A percentile compares a stretch with the other conserved stretches of the same genome.
Conservation (phyloP, 2,888 invertebrate species). For the Apeira syringaria region DNA sequence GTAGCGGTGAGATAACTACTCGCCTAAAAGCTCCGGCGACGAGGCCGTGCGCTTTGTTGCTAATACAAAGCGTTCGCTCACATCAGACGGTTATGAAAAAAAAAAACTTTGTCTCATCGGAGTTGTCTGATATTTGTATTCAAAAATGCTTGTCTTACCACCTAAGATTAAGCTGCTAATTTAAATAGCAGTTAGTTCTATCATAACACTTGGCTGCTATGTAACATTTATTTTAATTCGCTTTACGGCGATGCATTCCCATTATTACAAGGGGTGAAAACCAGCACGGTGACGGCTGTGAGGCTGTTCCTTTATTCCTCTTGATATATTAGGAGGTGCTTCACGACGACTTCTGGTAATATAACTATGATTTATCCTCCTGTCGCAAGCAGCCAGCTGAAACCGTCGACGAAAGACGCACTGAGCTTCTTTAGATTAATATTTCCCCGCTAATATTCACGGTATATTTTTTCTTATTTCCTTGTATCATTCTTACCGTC, state of each 20-base stretch:
- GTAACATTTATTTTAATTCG: constrained; percentile 52
- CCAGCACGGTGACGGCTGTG: constrained; percentile 37
- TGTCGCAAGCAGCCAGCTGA: constrained; percentile 55
- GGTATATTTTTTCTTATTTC: constrained; percentile 52
- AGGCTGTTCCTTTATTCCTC: constrained; percentile 54
- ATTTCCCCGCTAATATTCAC: constrained; percentile 50
- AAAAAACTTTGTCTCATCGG: constrained; percentile 62
- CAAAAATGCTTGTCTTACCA: constrained; percentile 22
- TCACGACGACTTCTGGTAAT: constrained; percentile 64
- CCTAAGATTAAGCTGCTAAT: constrained; percentile 18
- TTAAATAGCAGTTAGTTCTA: constrained; percentile 15
- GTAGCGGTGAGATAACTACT: constrained; percentile 69
- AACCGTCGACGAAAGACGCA: constrained; percentile 44
- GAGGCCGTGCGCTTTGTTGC: constrained; percentile 69
- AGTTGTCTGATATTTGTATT: constrained; percentile 44
- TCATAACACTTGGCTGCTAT: constrained; percentile 19
- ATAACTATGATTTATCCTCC: constrained; percentile 65
- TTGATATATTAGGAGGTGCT: constrained; percentile 65
- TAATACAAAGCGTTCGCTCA: constrained; percentile 70
- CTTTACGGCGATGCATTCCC: constrained; percentile 36
- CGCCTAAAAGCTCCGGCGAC: constrained; percentile 73
- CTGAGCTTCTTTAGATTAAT: constrained; percentile 56
- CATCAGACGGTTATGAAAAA: constrained; percentile 63
- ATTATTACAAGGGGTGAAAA: constrained; percentile 40
- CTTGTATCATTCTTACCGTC: constrained; percentile 43